Evolutionary conservation across 2,888 invertebrate species (phyloP).

Genomic region (Calameuta idolon): DNA sequence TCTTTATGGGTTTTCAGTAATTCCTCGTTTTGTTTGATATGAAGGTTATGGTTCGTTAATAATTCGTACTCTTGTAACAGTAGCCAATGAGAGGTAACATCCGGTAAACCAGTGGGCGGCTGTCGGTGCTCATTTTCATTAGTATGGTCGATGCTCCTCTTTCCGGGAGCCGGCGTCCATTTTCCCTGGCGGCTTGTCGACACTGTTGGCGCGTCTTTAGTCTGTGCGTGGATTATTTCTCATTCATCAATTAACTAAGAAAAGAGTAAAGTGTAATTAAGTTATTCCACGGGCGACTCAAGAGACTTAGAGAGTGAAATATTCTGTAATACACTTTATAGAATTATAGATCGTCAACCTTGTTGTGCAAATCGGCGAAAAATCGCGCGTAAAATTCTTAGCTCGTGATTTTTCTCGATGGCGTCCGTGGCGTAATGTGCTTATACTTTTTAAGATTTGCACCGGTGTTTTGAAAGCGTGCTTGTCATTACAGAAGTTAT

Average conservation of each 20-base stretch:
- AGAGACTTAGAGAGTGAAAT: too few species aligned
- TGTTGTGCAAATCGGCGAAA: not conserved
- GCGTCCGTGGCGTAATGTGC: not conserved
- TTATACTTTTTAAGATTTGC: not conserved
- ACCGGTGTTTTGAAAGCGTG: not conserved
- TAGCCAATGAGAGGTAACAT: not conserved
- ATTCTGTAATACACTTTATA: too few species aligned
- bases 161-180: constrained; percentile 63
- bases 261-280: constrained; percentile 38
- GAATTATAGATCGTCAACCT: too few species aligned
- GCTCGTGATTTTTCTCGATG: not conserved
- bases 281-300: too few species aligned
- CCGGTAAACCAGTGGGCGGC: not conserved
- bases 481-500: constrained; percentile 5
- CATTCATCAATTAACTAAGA: constrained; percentile 15
- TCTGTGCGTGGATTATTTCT: constrained; percentile 32
- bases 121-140: not conserved
- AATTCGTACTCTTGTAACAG: too few species aligned
- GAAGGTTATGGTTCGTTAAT: too few species aligned
- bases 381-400: constrained; percentile 1
- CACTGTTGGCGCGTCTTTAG: constrained; percentile 42
- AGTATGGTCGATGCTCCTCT: constrained; percentile 57
- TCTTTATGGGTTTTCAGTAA: too few species aligned
- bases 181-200: constrained; percentile 48
- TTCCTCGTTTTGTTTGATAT: too few species aligned